Percentiles rank a stretch among this genome's conserved stretches.
Evolutionary conservation across 2,888 invertebrate genomes (phyloP).

Genomic region (Chaetogeoica ovagalla): DNA sequence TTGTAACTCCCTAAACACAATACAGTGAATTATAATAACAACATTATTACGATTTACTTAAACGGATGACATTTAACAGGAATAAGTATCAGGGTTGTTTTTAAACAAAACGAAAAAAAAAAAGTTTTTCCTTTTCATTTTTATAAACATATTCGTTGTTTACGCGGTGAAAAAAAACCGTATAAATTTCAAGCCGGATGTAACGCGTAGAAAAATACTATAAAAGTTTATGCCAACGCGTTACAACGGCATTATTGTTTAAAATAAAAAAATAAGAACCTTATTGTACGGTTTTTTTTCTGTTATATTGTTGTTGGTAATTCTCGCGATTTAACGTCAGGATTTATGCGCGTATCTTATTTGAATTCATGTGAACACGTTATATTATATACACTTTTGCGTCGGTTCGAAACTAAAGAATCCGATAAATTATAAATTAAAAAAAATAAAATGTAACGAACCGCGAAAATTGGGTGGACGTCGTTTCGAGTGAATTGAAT

Average conservation of each 20-base stretch:
- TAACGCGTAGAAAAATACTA: slow-evolving; percentile 23
- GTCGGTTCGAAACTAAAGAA: background rate
- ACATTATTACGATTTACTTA: too few relatives aligned
- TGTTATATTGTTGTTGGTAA: slow-evolving; percentile 21
- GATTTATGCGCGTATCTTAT: slow-evolving; percentile 11
- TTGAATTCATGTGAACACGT: background rate
- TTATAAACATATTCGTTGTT: background rate
- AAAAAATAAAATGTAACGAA: too few relatives aligned
- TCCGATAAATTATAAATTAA: too few relatives aligned
- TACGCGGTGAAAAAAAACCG: background rate
- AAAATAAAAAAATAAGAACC: background rate
- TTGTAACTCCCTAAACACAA: too few relatives aligned
- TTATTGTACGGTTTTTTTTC: slow-evolving; percentile 10
- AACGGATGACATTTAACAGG: too few relatives aligned
- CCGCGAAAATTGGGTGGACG: background rate
- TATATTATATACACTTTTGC: background rate
- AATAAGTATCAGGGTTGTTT: too few relatives aligned
- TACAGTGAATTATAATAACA: too few relatives aligned
- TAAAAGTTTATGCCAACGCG: slow-evolving; percentile 36
- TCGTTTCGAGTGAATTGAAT: background rate
- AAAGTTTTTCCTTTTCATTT: background rate
- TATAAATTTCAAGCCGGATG: slow-evolving; percentile 12
- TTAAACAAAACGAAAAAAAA: too few relatives aligned
- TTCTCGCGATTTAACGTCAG: slow-evolving; percentile 21
- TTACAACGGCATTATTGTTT: slow-evolving; percentile 33